Percentiles rank a stretch among this genome's conserved stretches.
Evolutionary conservation across 2,797 vertebrate species (phyloP).

Genomic region (Rhinella marina): DNA sequence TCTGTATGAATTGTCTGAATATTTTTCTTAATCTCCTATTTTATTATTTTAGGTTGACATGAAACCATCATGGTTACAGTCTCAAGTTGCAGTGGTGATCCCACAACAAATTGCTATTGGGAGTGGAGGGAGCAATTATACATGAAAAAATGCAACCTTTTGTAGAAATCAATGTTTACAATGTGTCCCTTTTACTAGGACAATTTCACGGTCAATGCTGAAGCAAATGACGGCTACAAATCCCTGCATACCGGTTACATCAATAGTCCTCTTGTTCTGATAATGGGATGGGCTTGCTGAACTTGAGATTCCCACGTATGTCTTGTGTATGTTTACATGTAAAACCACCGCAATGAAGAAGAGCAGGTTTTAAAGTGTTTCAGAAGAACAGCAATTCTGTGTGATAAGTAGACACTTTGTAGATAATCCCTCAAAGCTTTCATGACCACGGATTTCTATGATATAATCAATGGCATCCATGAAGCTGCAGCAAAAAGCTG

Average conservation of each 20-base stretch:
- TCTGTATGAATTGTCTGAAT: not conserved
- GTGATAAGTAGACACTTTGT: not conserved
- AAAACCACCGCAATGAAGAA: constrained; percentile 46
- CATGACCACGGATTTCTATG: too few species aligned
- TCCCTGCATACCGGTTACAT: not conserved
- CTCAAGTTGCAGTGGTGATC: too few species aligned
- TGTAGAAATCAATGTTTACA: not conserved
- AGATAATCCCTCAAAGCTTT: not conserved
- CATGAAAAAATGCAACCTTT: not conserved
- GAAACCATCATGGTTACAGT: not conserved
- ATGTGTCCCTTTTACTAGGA: not conserved
- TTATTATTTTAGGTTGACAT: not conserved
- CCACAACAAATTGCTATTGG: not conserved
- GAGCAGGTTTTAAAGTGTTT: constrained; percentile 31
- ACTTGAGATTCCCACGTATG: not conserved
- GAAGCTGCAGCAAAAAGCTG: too few species aligned
- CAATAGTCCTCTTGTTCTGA: constrained; percentile 4
- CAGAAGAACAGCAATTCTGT: not conserved
- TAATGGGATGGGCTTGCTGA: not conserved
- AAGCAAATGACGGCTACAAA: not conserved
- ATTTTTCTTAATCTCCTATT: not conserved
- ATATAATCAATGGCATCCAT: too few species aligned
- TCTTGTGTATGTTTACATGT: not conserved
- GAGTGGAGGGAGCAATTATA: not conserved
- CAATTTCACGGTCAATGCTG: too few species aligned